These are phyloP conservation scores for Numenius phaeopus DNA, from an alignment of 2,797 vertebrate genomes.

Conservation along the genomic window DNA sequence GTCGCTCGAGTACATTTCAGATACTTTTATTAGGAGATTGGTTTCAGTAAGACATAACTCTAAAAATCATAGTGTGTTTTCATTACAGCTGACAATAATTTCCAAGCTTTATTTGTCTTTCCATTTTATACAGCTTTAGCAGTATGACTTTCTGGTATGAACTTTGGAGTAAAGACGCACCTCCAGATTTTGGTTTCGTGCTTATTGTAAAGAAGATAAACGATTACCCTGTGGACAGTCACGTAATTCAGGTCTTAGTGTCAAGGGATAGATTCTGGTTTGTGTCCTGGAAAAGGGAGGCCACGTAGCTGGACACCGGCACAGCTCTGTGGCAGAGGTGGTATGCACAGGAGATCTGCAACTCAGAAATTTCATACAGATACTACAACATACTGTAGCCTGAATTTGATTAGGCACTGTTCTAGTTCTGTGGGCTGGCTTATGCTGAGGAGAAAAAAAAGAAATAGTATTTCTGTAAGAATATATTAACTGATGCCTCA, in stretches of 20 bases:
- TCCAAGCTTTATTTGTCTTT: neutral
- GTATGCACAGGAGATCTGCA: neutral
- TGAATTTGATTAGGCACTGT: neutral
- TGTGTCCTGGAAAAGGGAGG: neutral
- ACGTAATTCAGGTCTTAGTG: neutral
- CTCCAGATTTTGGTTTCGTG: neutral
- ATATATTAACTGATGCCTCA: neutral
- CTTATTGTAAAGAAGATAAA: neutral
- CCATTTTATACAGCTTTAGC: neutral
- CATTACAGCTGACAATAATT: neutral
- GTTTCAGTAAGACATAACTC: neutral
- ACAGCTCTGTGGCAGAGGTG: too few species aligned
- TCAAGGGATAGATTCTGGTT: neutral
- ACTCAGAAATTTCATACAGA: neutral
- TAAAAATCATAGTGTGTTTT: neutral
- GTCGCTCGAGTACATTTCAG: constrained; percentile 44
- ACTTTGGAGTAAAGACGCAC: neutral
- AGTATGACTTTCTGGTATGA: neutral
- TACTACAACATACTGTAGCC: neutral
- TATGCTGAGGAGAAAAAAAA: neutral
- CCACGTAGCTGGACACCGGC: neutral
- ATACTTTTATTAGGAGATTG: constrained; percentile 4
- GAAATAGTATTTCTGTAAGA: neutral
- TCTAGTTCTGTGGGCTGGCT: neutral
- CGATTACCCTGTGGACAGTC: neutral